Conservation (phyloP, 2,797 vertebrate genomes). For the Esox masquinongy region DNA sequence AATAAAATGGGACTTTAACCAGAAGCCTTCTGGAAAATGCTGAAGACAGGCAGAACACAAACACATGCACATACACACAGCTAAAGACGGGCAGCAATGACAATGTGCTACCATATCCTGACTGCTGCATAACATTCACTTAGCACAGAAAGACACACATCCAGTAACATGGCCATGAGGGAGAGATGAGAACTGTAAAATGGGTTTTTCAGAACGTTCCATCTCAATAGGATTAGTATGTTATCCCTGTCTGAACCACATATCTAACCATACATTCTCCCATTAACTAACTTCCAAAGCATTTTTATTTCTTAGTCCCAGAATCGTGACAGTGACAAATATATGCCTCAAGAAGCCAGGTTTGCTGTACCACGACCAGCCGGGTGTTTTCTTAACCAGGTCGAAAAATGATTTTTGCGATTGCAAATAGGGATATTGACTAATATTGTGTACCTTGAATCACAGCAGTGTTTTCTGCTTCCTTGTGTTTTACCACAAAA, state of each 20-base stretch:
- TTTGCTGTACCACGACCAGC: too few relatives aligned
- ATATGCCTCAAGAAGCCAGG: neutral
- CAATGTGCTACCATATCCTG: constrained; percentile 4
- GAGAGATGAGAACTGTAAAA: neutral
- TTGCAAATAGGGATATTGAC: neutral
- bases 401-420: neutral
- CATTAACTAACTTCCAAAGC: too few relatives aligned
- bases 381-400: neutral
- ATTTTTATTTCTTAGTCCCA: too few relatives aligned
- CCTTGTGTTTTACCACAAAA: neutral
- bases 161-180: neutral
- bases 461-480: neutral
- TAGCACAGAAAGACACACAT: too few relatives aligned
- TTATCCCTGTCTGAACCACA: neutral
- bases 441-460: neutral
- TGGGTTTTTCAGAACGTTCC: neutral
- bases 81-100: constrained; percentile 26
- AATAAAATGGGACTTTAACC: constrained; percentile 51
- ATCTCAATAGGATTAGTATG: neutral
- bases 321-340: too few relatives aligned
- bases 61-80: neutral
- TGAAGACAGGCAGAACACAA: neutral
- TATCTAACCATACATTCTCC: too few relatives aligned
- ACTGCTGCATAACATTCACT: neutral
- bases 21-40: constrained; percentile 21